Evolutionary conservation across 2,888 invertebrate species (phyloP).

Genomic region (Oeneis ivallda): DNA sequence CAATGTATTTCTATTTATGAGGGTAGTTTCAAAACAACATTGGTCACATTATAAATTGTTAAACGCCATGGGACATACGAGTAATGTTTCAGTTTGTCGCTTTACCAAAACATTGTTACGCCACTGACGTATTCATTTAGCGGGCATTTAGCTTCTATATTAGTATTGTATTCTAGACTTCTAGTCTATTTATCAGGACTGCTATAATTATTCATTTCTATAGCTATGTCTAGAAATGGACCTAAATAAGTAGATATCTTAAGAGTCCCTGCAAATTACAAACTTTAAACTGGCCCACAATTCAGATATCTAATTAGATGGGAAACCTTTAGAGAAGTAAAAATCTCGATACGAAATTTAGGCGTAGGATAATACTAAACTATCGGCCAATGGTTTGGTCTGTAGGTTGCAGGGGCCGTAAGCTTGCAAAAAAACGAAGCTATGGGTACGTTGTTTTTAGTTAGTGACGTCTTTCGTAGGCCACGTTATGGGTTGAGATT

Average conservation of each 20-base stretch:
- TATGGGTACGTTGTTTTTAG: slow-evolving; percentile 45
- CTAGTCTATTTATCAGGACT: slow-evolving; percentile 16
- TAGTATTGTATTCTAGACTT: slow-evolving; percentile 28
- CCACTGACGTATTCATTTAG: neutral
- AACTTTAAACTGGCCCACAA: neutral
- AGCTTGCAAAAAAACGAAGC: slow-evolving; percentile 45
- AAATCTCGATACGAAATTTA: neutral
- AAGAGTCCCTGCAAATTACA: slow-evolving; percentile 31
- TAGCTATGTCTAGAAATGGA: slow-evolving; percentile 17
- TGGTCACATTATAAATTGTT: neutral
- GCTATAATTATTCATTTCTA: slow-evolving; percentile 18
- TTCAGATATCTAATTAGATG: too few species aligned
- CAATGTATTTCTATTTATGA: neutral
- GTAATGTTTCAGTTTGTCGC: too few species aligned
- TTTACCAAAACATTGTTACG: neutral
- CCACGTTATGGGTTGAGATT: slow-evolving; percentile 26
- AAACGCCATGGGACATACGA: neutral
- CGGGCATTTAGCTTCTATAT: slow-evolving; percentile 7
- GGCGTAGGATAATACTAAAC: neutral
- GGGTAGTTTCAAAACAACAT: neutral
- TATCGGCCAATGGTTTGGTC: neutral
- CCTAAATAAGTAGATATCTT: slow-evolving; percentile 21
- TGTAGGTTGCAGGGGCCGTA: slow-evolving; percentile 35
- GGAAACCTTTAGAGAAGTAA: neutral
- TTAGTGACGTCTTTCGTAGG: slow-evolving; percentile 58